phyloP scores from a whole-genome alignment of 2,113 vertebrate species.

The Alligator mississippiensis region DNA sequence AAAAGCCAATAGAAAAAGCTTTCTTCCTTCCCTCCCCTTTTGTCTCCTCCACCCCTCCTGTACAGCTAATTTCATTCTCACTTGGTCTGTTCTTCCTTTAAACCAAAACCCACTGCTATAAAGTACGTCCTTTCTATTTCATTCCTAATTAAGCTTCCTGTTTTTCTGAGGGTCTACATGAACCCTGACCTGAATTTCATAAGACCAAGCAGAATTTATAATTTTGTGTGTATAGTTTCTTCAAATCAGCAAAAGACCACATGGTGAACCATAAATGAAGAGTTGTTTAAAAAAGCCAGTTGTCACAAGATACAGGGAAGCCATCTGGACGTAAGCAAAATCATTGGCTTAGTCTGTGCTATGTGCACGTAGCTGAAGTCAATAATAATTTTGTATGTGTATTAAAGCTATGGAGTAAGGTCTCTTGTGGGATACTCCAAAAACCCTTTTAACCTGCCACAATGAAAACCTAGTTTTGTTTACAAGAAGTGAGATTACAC shows the following conservation, averaged over 20 bases:
- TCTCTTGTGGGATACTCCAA: background rate
- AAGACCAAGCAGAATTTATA: background rate
- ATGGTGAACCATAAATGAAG: background rate
- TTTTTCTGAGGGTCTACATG: too few relatives aligned
- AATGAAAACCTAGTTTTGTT: background rate
- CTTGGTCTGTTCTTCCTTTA: too few relatives aligned
- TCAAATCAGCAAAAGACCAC: background rate
- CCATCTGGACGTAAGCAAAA: too few relatives aligned
- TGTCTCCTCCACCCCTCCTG: too few relatives aligned
- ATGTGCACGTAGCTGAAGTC: background rate
- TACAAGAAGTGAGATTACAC: background rate
- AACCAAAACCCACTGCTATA: too few relatives aligned
- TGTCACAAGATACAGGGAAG: background rate
- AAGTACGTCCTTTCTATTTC: too few relatives aligned
- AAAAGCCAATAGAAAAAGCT: too few relatives aligned
- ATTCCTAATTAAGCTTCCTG: too few relatives aligned
- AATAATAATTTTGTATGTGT: accelerated
- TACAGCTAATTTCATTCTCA: too few relatives aligned
- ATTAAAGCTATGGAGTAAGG: background rate
- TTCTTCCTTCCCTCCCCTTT: too few relatives aligned
- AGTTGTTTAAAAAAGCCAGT: background rate
- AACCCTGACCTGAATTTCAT: background rate
- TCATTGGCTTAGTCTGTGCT: too few relatives aligned
- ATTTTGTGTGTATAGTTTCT: background rate
- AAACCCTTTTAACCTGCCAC: background rate